These are phyloP conservation scores for Paguma larvata DNA, from an alignment of 2,797 vertebrate species.

Conservation along the genomic window DNA sequence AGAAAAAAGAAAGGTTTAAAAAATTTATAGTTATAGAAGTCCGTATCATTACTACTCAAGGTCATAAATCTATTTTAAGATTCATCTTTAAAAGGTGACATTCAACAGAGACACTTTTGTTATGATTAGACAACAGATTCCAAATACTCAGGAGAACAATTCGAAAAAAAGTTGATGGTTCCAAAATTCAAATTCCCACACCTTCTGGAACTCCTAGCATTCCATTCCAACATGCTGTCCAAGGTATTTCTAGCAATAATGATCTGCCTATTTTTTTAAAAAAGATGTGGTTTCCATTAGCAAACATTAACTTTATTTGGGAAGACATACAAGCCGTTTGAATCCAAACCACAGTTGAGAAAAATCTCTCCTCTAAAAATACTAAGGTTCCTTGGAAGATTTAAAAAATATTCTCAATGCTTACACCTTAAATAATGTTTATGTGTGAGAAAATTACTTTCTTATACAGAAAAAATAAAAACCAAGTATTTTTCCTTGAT, in stretches of 20 bases:
- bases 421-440: conserved; percentile 74
- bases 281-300: background rate
- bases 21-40: background rate
- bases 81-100: background rate
- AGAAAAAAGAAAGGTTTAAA: too few relatives aligned
- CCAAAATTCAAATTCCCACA: conserved; percentile 22
- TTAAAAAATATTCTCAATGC: conserved; percentile 72
- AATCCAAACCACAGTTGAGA: conserved; percentile 65
- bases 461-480: conserved; percentile 64
- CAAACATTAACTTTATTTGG: conserved; percentile 63
- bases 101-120: conserved; percentile 21
- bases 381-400: conserved; percentile 66
- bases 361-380: conserved; percentile 70
- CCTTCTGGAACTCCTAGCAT: background rate
- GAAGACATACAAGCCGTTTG: conserved; percentile 29
- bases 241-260: background rate
- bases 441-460: conserved; percentile 74
- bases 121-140: conserved; percentile 4
- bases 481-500: conserved; percentile 24
- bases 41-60: background rate
- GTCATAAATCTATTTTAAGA: conserved; percentile 20
- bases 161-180: conserved; percentile 12
- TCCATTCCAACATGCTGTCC: background rate
- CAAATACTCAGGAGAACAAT: background rate
- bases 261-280: background rate